Evolutionary conservation across 2,888 invertebrate species (phyloP).

Genomic region (Frankliniella intonsa): DNA sequence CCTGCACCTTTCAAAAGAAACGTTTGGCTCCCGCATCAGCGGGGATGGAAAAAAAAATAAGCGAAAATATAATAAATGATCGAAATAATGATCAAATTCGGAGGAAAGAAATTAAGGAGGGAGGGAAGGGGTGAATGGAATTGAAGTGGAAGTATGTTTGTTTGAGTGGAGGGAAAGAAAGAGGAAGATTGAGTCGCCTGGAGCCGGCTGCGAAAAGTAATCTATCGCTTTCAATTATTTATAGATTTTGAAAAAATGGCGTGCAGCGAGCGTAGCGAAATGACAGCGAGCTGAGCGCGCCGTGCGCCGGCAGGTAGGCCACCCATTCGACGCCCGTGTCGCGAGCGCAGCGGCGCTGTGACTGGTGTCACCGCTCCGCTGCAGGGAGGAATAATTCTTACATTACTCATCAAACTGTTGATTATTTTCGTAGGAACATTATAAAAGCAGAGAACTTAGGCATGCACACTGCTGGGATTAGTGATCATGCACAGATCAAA

Average conservation of each 20-base stretch:
- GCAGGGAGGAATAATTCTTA: background rate
- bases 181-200: background rate
- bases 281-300: background rate
- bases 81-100: background rate
- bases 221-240: background rate
- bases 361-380: background rate
- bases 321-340: background rate
- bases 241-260: background rate
- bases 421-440: too few relatives aligned
- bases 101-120: background rate
- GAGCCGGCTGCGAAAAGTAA: background rate
- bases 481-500: too few relatives aligned
- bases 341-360: background rate
- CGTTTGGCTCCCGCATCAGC: background rate
- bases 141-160: background rate
- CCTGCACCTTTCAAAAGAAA: background rate
- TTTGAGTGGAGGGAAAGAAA: background rate
- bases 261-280: too few relatives aligned
- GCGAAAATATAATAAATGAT: background rate
- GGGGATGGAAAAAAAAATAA: background rate
- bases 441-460: too few relatives aligned
- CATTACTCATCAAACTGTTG: too few relatives aligned
- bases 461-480: too few relatives aligned
- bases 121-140: background rate
- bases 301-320: constrained; percentile 18